These are phyloP conservation scores for Manduca sexta DNA, from an alignment of 1,140 invertebrate genomes.

Conservation along the genomic window DNA sequence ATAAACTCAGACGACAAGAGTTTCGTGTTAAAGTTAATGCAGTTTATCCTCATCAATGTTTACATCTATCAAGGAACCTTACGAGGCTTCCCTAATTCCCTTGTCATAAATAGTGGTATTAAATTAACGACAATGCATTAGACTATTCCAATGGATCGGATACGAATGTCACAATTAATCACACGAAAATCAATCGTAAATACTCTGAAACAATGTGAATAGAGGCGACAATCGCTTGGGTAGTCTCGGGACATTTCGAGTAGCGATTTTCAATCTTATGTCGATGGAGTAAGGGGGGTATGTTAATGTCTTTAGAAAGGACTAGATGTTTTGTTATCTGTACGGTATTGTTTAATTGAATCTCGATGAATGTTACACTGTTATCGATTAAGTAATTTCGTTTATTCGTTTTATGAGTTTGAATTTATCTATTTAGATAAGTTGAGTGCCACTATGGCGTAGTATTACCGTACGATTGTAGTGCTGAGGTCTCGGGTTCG, in stretches of 20 bases:
- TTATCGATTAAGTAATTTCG: too few relatives aligned
- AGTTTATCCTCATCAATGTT: neutral
- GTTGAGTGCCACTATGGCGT: too few relatives aligned
- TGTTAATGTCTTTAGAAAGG: conserved; percentile 57
- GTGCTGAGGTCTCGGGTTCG: too few relatives aligned
- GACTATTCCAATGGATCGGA: conserved; percentile 56
- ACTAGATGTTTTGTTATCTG: conserved; percentile 56
- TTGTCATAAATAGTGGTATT: conserved; percentile 68
- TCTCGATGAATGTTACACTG: conserved; percentile 2
- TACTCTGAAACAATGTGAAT: neutral
- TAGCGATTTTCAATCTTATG: conserved; percentile 19
- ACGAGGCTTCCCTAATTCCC: conserved; percentile 47
- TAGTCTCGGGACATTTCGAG: neutral
- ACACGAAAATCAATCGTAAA: conserved; percentile 3
- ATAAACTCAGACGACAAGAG: too few relatives aligned
- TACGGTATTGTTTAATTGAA: conserved; percentile 15
- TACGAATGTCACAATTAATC: conserved; percentile 24
- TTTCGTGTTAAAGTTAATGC: too few relatives aligned
- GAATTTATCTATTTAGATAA: too few relatives aligned
- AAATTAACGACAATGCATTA: conserved; percentile 69
- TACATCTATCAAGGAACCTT: conserved; percentile 55
- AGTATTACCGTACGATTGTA: too few relatives aligned
- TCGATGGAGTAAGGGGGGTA: conserved; percentile 19
- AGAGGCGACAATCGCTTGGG: conserved; percentile 2
- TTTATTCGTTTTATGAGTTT: too few relatives aligned